These are phyloP conservation scores for Orius insidiosus DNA, from an alignment of 1,140 invertebrate genomes.

Conservation along the genomic window DNA sequence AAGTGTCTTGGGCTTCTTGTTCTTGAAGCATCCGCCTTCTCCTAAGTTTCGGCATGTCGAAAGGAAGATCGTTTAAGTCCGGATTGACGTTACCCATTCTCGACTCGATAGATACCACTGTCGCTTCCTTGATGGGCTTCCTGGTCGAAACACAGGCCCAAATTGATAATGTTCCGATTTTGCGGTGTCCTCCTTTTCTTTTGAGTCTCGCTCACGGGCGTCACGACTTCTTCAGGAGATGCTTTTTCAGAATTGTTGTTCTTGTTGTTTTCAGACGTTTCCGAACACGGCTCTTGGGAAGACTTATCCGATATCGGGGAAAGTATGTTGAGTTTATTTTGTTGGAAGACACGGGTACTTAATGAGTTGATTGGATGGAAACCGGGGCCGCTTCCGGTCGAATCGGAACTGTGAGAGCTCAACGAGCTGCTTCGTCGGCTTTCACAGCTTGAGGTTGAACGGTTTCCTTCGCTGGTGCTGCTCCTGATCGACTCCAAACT, in stretches of 20 bases:
- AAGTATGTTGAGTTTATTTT: constrained; percentile 60
- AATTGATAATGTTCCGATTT: constrained; percentile 57
- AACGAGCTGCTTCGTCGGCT: constrained; percentile 55
- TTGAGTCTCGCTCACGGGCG: constrained; percentile 1
- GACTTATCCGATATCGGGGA: constrained; percentile 81
- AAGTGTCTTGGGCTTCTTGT: constrained; percentile 28
- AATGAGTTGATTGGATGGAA: constrained; percentile 23
- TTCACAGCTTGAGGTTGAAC: constrained; percentile 61
- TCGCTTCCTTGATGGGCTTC: constrained; percentile 63
- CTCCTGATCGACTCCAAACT: constrained; percentile 68
- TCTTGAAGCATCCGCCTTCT: constrained; percentile 28
- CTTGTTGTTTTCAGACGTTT: constrained; percentile 57
- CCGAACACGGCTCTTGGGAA: constrained; percentile 64
- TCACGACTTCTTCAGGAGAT: constrained; percentile 28
- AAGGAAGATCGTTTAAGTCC: constrained; percentile 58
- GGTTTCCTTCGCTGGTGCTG: constrained; percentile 64
- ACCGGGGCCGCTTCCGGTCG: constrained; percentile 29
- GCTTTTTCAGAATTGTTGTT: constrained; percentile 58
- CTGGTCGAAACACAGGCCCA: constrained; percentile 42
- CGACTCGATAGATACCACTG: constrained; percentile 67
- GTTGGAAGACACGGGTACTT: constrained; percentile 26
- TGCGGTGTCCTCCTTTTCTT: constrained; percentile 43
- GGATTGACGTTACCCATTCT: constrained; percentile 17
- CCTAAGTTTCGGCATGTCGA: constrained; percentile 77
- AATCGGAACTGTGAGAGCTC: constrained; percentile 68